A percentile compares a stretch with the other conserved stretches of the same genome.
phyloP scores from a whole-genome alignment of 2,113 vertebrate genomes.

The Albula goreensis region DNA sequence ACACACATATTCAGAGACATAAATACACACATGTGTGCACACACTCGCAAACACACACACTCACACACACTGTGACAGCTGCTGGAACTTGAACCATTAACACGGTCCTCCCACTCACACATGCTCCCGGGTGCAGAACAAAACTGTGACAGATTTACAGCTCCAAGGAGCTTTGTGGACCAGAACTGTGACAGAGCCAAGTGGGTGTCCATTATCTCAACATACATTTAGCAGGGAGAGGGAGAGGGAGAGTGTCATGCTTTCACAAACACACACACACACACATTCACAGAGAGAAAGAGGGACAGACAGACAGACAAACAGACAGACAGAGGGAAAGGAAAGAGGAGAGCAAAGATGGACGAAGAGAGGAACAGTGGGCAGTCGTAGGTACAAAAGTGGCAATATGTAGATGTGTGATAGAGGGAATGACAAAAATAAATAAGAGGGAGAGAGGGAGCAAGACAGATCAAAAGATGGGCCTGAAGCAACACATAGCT shows the following conservation, averaged over 20 bases:
- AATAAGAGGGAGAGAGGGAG: no score
- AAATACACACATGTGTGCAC: slow-evolving; percentile 7
- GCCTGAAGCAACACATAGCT: not conserved
- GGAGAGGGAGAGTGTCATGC: not conserved
- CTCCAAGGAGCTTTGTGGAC: not conserved
- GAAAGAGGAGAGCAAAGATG: not conserved
- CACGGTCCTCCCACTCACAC: not conserved
- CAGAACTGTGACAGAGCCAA: not conserved
- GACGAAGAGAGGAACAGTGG: not conserved
- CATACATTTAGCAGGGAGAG: not conserved
- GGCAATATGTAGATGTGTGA: no score
- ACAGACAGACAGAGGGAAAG: not conserved
- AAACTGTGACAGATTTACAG: slow-evolving; percentile 2
- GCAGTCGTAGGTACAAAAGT: not conserved
- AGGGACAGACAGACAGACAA: not conserved
- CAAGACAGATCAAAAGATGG: no score
- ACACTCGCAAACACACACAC: not conserved
- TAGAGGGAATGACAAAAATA: no score
- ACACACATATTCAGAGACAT: not conserved
- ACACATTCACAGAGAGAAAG: not conserved
- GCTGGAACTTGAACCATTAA: slow-evolving; percentile 2
- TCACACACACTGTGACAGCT: not conserved
- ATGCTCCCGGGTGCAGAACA: not conserved
- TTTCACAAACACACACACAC: no score
- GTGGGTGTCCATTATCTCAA: not conserved